Evolutionary conservation across 1,140 invertebrate species (phyloP).

Genomic region (Drosophila seguyi): DNA sequence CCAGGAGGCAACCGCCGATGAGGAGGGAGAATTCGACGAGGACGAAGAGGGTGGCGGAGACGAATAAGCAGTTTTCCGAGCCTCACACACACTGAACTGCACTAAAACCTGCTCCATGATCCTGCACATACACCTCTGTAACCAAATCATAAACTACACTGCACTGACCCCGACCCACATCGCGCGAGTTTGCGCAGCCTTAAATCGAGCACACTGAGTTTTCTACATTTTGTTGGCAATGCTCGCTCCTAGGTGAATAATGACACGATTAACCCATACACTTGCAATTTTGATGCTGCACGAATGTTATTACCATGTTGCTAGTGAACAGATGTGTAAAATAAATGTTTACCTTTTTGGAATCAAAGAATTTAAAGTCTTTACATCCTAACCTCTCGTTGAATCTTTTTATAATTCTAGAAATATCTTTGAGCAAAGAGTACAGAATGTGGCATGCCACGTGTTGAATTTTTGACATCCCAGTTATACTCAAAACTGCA

Average conservation of each 20-base stretch:
- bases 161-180: slow-evolving; percentile 4
- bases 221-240: neutral
- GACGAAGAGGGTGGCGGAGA: slow-evolving; percentile 87
- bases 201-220: slow-evolving; percentile 10
- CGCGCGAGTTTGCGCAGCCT: neutral
- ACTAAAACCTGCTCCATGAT: slow-evolving; percentile 2
- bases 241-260: slow-evolving; percentile 4
- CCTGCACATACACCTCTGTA: neutral
- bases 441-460: too few relatives aligned
- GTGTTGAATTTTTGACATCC: too few relatives aligned
- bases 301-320: neutral
- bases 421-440: neutral
- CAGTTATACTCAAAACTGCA: too few relatives aligned
- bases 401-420: too few relatives aligned
- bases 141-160: neutral
- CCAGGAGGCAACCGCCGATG: slow-evolving; percentile 91
- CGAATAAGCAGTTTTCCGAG: slow-evolving; percentile 66
- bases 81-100: neutral
- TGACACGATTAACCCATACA: neutral
- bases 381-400: too few relatives aligned
- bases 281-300: slow-evolving; percentile 3
- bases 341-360: neutral
- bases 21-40: slow-evolving; percentile 90
- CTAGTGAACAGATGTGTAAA: neutral
- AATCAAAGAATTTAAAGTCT: neutral